Conservation (phyloP, 1,140 invertebrate genomes). For the Cardiocondyla obscurior region DNA sequence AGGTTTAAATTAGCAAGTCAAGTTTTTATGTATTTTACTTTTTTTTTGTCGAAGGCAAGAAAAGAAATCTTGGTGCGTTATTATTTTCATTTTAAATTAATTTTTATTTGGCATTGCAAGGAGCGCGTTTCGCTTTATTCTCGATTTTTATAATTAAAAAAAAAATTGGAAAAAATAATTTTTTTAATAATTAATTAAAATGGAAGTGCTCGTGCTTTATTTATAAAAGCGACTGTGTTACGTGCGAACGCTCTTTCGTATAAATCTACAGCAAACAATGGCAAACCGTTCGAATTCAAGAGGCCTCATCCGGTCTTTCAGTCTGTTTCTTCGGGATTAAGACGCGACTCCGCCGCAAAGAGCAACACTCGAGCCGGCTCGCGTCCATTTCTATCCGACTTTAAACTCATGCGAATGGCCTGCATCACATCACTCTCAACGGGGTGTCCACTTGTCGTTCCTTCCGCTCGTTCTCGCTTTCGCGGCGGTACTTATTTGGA, state of each 20-base stretch:
- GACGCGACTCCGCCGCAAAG: not conserved
- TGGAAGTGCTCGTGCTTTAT: not conserved
- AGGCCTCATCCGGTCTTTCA: slow-evolving; percentile 53
- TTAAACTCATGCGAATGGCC: slow-evolving; percentile 60
- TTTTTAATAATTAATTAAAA: not conserved
- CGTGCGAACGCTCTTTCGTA: not conserved
- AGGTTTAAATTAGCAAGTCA: not conserved
- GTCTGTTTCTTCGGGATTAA: slow-evolving; percentile 24
- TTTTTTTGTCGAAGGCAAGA: not conserved
- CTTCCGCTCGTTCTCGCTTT: slow-evolving; percentile 62
- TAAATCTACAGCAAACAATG: slow-evolving; percentile 47
- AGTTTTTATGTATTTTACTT: not conserved
- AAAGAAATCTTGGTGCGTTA: not conserved
- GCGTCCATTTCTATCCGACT: slow-evolving; percentile 41
- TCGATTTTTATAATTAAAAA: no score
- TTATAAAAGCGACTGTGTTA: not conserved
- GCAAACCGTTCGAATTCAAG: slow-evolving; percentile 31
- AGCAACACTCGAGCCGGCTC: slow-evolving; percentile 31
- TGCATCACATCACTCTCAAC: slow-evolving; percentile 59
- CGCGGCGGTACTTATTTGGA: slow-evolving; percentile 38
- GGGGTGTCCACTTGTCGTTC: slow-evolving; percentile 66
- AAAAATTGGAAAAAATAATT: not conserved
- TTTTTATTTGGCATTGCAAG: not conserved
- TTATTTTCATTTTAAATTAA: not conserved
- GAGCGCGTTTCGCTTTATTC: not conserved